Base-by-base conservation (phyloP, 2,113 vertebrate genomes). In the Agapornis roseicollis region DNA sequence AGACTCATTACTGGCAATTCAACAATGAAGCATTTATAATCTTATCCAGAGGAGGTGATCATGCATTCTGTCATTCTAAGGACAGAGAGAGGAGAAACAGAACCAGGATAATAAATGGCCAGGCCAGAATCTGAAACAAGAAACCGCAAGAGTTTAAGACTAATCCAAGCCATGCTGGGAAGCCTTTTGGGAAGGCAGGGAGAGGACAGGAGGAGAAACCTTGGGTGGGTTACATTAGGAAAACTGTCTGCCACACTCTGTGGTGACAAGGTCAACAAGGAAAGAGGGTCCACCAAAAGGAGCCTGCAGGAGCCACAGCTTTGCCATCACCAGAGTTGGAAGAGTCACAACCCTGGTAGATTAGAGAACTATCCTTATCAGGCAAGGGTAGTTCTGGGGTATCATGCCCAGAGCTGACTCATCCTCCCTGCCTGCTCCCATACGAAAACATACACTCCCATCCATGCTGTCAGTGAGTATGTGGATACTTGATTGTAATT, bases 41-140 rank as follows among this genome's bases (percentile, higher is more conserved):
- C 83, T 94, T 90, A 89, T 80, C 88, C 94, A 82, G 80, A 87
- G 88, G 88, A 96, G 90, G 64, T 96, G 84, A 94, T 89, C 35
- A 79, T 96, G 87, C 83, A 28, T 93, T 96, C 90, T 95, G 80
- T 97, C 86, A 80, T 88, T 93, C 70, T 78, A 58, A 96, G 91
- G 81, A 63, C 56, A 84, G 82, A 86, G 71, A 91, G 90, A 96
- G 64, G 87, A 91, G 92, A 97, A 96, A 90, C 88, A 96, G 86
- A 89, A 90, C 55, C 78, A 65, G 74, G 64, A 91, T 92, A 88
- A 97, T 83, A 96, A 95, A 94, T 88, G 84, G 42, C 42, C 80
- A 91, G 86, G 44, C 58, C 7, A 17, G 95, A 94, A 88, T 80
- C 65, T 93, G 94, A 92, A 97, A 96, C 83, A 87, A 85, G 84